phyloP scores from a whole-genome alignment of 2,113 vertebrate species.

The Agelaius tricolor region DNA sequence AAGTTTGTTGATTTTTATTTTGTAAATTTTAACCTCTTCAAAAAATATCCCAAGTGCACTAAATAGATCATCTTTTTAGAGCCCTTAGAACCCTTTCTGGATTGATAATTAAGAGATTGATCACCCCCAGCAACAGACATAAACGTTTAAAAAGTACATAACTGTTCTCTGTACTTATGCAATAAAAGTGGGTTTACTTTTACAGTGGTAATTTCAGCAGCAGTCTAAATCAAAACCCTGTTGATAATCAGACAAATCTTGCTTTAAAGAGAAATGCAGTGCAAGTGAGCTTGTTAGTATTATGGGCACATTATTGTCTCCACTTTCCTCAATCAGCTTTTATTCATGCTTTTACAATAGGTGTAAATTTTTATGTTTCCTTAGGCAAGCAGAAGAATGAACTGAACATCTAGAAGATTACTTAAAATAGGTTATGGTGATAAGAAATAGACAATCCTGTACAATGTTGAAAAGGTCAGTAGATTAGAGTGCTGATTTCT shows the following conservation, averaged over 20 bases:
- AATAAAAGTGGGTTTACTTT: slow-evolving; percentile 46
- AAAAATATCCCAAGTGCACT: neutral
- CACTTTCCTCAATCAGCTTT: slow-evolving; percentile 66
- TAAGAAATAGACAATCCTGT: slow-evolving; percentile 4
- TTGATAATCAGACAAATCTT: slow-evolving; percentile 44
- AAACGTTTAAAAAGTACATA: slow-evolving; percentile 1
- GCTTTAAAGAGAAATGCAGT: slow-evolving; percentile 36
- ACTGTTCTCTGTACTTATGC: slow-evolving; percentile 17
- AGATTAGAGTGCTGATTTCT: neutral
- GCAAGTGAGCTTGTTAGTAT: slow-evolving; percentile 52
- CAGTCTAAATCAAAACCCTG: slow-evolving; percentile 43
- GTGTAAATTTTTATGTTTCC: slow-evolving; percentile 67
- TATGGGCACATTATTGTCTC: slow-evolving; percentile 58
- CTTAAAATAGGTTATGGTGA: slow-evolving; percentile 24
- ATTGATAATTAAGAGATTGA: slow-evolving; percentile 50
- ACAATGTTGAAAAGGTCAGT: slow-evolving; percentile 5
- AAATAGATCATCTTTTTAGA: neutral
- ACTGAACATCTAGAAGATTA: slow-evolving; percentile 46
- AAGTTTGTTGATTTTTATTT: neutral
- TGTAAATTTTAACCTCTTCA: neutral
- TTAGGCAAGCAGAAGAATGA: slow-evolving; percentile 64
- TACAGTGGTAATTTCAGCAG: slow-evolving; percentile 42
- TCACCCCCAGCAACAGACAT: neutral
- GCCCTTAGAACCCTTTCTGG: neutral
- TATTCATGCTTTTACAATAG: slow-evolving; percentile 72